Base-by-base conservation (phyloP, 1,140 invertebrate species). In the Eubasilissa regina region DNA sequence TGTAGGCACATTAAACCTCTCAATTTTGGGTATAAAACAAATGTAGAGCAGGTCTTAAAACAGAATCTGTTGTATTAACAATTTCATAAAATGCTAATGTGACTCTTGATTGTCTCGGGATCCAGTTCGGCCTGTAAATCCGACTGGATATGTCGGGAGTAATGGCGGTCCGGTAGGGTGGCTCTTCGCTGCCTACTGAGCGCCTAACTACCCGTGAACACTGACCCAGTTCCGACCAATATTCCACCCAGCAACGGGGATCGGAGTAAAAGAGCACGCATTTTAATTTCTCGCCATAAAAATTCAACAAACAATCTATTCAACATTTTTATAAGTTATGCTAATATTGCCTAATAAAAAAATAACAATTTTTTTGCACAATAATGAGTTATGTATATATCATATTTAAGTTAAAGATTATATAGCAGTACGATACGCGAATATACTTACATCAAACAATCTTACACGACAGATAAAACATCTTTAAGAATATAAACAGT, bases 151-250 rank as follows among this genome's bases (percentile, higher is more conserved):
- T 25, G 60, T 64, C 35, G 19, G 60, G 60, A 64, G 60, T 64
- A 64, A 64, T 73, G 51, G 51, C 48, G 70, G 21, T 73, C 47
- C 48, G 70, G 47, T 73, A 73, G 17, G 48, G 70, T 73, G 70
- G 53, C 70, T 51, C 47, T 51, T 53, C 21, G 70, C 21, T 13
- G 47, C 70, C 70, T 55, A 44, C 48, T 73, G 47, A 35, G 21
- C 48, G 75, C 72, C 76, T 81, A 81, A 81, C 80, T 81, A 72
- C 60, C 80, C 80, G 60, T 78, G 76, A 81, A 81, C 43, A 45
- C 51, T n/a, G 75, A 48, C 13, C 51, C 10, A 12, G 47, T 10
- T 19, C 25, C 13, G 45, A 13, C 48, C 21, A 56, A 11, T 8
- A 19, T 11, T 15, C 9, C 17, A 0, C 8, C 8, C 11, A 58